phyloP scores from a whole-genome alignment of 2,888 invertebrate species.

The Carterocephalus palaemon region DNA sequence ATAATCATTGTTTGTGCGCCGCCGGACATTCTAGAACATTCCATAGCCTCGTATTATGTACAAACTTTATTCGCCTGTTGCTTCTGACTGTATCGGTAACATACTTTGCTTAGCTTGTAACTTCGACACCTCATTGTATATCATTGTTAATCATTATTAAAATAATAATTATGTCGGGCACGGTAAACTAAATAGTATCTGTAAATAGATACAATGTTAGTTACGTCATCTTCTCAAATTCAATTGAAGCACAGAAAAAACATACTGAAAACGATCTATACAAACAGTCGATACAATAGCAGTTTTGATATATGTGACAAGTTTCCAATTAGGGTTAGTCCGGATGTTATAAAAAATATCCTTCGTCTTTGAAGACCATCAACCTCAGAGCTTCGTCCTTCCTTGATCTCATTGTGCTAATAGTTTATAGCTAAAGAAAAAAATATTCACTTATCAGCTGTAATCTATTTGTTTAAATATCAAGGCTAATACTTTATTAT shows the following conservation, averaged over 20 bases:
- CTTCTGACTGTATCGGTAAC: no score
- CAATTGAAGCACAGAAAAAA: no score
- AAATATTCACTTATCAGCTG: constrained; percentile 11
- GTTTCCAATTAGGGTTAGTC: not conserved
- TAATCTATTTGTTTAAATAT: constrained; percentile 26
- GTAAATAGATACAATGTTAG: no score
- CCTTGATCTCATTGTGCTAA: constrained; percentile 1
- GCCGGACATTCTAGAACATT: not conserved
- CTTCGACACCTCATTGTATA: no score
- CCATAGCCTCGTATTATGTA: not conserved
- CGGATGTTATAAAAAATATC: not conserved
- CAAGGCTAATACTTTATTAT: constrained; percentile 29
- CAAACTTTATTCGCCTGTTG: not conserved
- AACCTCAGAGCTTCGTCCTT: not conserved
- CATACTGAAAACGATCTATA: not conserved
- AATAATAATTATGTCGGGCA: no score
- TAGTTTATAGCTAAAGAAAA: constrained; percentile 14
- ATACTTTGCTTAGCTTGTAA: no score
- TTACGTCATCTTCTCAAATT: no score
- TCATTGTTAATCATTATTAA: no score
- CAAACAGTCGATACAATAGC: constrained; percentile 2
- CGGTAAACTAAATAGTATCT: no score
- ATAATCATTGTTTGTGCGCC: not conserved
- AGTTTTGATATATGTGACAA: constrained; percentile 5
- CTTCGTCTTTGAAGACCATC: constrained; percentile 5